Evolutionary conservation across 2,888 invertebrate species (phyloP), one percentile per base, ranked within the genome.

Genomic region (Anticlea derivata): DNA sequence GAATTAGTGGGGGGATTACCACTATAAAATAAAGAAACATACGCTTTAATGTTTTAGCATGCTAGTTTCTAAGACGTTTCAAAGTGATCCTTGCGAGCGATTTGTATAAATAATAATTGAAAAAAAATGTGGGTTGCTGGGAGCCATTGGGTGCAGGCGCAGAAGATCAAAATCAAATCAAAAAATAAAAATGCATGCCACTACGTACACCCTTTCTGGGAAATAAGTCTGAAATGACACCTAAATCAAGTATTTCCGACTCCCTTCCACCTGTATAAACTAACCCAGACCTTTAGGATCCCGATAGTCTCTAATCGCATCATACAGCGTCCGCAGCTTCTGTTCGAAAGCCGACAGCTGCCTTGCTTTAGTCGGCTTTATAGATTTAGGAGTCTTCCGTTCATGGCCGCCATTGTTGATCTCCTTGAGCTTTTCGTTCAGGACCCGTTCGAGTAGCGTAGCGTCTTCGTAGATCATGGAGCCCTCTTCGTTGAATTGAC

Each of bases 391-490:
- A 1, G 92, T 77, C 29, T 92, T 92, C 39, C 90, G 86, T 61
- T 88, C 88, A 1, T 75, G 73, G 1, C 92, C 93, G 5, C 53
- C 41, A 24, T 92, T 93, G 34, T 94, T 93, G 17, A 96, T 82
- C 50, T 96, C 96, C 63, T 94, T 94, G 0, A 97, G 92, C 78
- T 96, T 97, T 50, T 96, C 96, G 77, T 94, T 94, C 58, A 99
- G 88, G 4, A 96, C 94, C 57, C 94, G 94, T 75, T 99, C 98
- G 45, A 99, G 89, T 20, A 95, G 93, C 70, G 95, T 96, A 1
- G 99, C 98, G 86, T 99, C 99, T 67, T 98, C 97, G 72, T 97
- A 98, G 62, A 99, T 98, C 77, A 96, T 94, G 0, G 99, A 99
- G 6, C 96, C 96, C 81, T 98, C 89, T 82, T 99, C 99, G 78